Evolutionary conservation across 2,113 vertebrate species (phyloP), one percentile per base, ranked within the genome.

Genomic region (Mastomys coucha): DNA sequence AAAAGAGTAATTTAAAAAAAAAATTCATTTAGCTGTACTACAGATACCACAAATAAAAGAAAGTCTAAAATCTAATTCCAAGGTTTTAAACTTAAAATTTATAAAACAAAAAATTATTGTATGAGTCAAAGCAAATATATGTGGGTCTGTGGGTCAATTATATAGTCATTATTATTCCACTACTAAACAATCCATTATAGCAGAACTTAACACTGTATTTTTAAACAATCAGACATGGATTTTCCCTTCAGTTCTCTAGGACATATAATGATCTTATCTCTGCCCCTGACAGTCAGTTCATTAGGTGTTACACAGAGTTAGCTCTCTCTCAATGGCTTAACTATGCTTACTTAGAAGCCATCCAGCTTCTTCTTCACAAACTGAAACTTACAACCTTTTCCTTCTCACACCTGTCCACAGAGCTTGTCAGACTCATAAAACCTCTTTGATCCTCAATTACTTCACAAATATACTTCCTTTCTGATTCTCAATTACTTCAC

Each of bases 111-210:
- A 89, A 86, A 58, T 17, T n/a, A 92, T 45, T 87, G 72, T 77
- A 70, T 90, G 16, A 96, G 63, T 87, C 51, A 91, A 58, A 96
- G 91, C 70, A 4, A 90, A 91, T 42, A 73, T 2, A 92, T 67
- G 89, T 91, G 78, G 19, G 42, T 87, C 13, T 67, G 89, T 91
- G 78, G 19, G 42, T 87, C 13, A 69, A 93, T 56, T 69, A 93
- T 28, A 92, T 86, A 92, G 53, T 85, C 80, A 89, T 69, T 80
- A 53, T 84, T 73, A 94, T 81, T 72, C 36, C 56, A 49, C 22
- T n/a, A 56, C n/a, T 92, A 90, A 95, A 73, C 20, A 77, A 90
- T 6, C 39, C 86, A 12, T 65, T 53, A 86, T 12, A 33, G 10
- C 42, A 86, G 13, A 91, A 51, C 77, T 91, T 85, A 11, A 19